Base-by-base conservation (phyloP, 1,140 invertebrate genomes). In the Macrobrachium rosenbergii region DNA sequence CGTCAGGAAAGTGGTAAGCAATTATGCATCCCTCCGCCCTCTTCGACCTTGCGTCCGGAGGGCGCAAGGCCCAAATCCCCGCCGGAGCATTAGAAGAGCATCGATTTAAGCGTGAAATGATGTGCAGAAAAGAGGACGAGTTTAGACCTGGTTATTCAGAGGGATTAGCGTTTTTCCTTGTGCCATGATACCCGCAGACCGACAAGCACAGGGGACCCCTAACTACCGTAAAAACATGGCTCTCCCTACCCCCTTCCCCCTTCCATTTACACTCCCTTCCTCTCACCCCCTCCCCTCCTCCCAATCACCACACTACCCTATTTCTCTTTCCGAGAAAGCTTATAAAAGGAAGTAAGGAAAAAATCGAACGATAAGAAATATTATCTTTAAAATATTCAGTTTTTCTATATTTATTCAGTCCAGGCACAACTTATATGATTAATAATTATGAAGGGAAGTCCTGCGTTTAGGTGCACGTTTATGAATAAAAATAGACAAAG, bases 71-170 rank as follows among this genome's bases (percentile, higher is more conserved):
- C 67, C 80, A 75, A 87, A 81, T 81, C 69, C 76, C 67, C 59
- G 76, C 58, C 0, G 17, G 28, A 43, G 78, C 67, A 87, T 87
- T 87, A 87, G 84, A 87, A 81, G 84, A 87, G 84, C 84, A 87
- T 87, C 84, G 84, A 87, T 87, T 87, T 87, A 87, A 87, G 84
- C 84, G 84, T 87, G 84, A 87, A 87, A 87, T 87, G 84, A 87
- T 87, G 84, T 87, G 84, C 84, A 87, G 84, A 87, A 87, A 87
- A 87, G 84, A 78, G 78, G 84, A 81, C 84, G 78, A 81, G 84
- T 86, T 87, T 87, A 87, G 84, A 87, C 77, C 84, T 81, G 84
- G 84, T 87, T 87, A 87, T 87, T 52, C 84, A 78, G 77, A 75
- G 16, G 78, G 84, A 81, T 87, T 87, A 87, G 60, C 84, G 84